Evolutionary conservation across 2,113 vertebrate genomes (phyloP), one percentile per base, ranked within the genome.

Genomic region (Tympanuchus pallidicinctus): DNA sequence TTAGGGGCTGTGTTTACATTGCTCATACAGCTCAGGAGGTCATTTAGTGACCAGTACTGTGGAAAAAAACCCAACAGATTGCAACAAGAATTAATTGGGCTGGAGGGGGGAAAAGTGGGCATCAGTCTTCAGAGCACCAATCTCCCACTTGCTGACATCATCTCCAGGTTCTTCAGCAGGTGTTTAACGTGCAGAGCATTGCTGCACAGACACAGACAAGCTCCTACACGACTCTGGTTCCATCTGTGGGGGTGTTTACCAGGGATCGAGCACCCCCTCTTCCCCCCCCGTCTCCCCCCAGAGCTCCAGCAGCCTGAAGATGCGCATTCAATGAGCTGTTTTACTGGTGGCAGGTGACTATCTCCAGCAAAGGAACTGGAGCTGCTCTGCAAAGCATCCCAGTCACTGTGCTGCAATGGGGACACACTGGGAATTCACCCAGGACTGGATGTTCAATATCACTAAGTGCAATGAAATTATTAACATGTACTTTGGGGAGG

Each of bases 141-240:
- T 27, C 43, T 54, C 38, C 45, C 34, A 3, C 54, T 27, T 12
- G 2, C 32, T 64, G 10, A 7, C 17, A 1, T 0, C 8, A 28
- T 13, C 65, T 57, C 24, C 65, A 1, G 42, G 22, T 4, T 10
- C 25, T 38, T 27, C 50, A 22, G 59, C 32, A 21, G 59, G 19
- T 2, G 2, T 27, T 50, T 2, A 40, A 10, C 13, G 0, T 0
- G 13, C 24, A 10, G 48, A 50, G 8, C 27, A 2, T 11, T 2
- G 7, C 42, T 10, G 56, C 2, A 13, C 28, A 3, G 40, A 13
- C 22, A 9, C 54, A 25, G 38, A 1, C 28, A 15, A 50, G 1
- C 40, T 13, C n/a, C 70, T 10, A 1, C 34, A 4, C 36, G 1
- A 54, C 75, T 9, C 83, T 1, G 2, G 5, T 20, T 42, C 40